Evolutionary conservation across 2,888 invertebrate genomes (phyloP).

Genomic region (Clanis bilineata): DNA sequence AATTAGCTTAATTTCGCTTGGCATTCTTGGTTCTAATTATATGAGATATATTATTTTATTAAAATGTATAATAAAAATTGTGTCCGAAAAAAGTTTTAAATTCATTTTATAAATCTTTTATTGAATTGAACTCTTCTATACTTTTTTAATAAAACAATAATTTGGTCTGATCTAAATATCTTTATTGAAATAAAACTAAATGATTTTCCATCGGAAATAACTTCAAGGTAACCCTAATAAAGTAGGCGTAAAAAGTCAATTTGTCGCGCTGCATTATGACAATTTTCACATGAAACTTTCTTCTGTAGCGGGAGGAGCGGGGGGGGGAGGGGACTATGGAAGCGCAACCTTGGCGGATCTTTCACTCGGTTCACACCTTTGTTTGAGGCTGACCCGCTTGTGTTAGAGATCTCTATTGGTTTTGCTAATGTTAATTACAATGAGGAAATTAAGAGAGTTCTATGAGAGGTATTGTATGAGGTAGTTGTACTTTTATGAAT

Average conservation of each 20-base stretch:
- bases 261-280: conserved; percentile 66
- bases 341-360: conserved; percentile 52
- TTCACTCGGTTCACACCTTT: conserved; percentile 65
- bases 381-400: conserved; percentile 50
- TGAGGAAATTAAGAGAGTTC: conserved; percentile 8
- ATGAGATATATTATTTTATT: background rate
- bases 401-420: conserved; percentile 29
- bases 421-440: conserved; percentile 14
- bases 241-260: conserved; percentile 60
- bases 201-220: background rate
- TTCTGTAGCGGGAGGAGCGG: conserved; percentile 41
- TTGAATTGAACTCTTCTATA: no score
- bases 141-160: no score
- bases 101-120: background rate
- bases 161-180: no score
- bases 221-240: conserved; percentile 21
- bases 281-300: conserved; percentile 81
- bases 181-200: no score
- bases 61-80: background rate
- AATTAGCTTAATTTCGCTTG: background rate
- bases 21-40: background rate
- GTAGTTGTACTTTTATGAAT: background rate
- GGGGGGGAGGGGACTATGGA: no score
- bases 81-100: background rate
- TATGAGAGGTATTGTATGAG: background rate